Percentiles rank a stretch among this genome's conserved stretches.
Conservation (phyloP, 1,140 invertebrate species). For the Archivesica marissinica region DNA sequence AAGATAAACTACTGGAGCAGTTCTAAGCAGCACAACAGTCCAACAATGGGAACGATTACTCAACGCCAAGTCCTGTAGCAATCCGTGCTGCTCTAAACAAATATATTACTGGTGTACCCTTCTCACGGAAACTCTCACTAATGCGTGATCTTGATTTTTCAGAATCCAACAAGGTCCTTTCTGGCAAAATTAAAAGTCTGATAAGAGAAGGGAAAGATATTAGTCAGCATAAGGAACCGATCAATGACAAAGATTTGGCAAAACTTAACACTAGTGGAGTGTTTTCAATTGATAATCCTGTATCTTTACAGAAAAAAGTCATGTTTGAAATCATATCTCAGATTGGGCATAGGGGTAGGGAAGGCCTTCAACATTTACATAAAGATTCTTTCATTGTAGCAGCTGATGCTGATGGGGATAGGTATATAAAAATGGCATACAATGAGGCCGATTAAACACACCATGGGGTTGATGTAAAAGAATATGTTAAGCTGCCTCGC, state of each 20-base stretch:
- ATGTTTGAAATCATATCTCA: slow-evolving; percentile 21
- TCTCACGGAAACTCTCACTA: neutral
- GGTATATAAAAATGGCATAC: slow-evolving; percentile 2
- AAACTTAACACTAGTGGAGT: slow-evolving; percentile 40
- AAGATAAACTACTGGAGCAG: slow-evolving; percentile 8
- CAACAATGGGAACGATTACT: neutral
- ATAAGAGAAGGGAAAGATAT: slow-evolving; percentile 31
- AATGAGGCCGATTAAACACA: slow-evolving; percentile 33
- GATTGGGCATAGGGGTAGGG: slow-evolving; percentile 17
- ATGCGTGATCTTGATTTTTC: slow-evolving; percentile 22
- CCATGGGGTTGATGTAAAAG: slow-evolving; percentile 3
- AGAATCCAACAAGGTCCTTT: slow-evolving; percentile 5
- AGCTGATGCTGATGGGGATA: slow-evolving; percentile 7
- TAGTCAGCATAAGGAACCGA: slow-evolving; percentile 24
- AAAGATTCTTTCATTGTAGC: slow-evolving; percentile 35
- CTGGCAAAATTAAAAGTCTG: slow-evolving; percentile 16
- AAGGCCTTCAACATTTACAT: neutral
- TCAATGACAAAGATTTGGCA: slow-evolving; percentile 16
- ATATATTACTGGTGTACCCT: neutral
- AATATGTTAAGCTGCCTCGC: neutral
- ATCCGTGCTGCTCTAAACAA: slow-evolving; percentile 1
- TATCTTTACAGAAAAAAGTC: slow-evolving; percentile 14
- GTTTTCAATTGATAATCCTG: slow-evolving; percentile 10
- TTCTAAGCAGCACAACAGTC: neutral
- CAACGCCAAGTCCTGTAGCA: neutral